Evolutionary conservation across 2,113 vertebrate genomes (phyloP).

Genomic region (Siniperca chuatsi): DNA sequence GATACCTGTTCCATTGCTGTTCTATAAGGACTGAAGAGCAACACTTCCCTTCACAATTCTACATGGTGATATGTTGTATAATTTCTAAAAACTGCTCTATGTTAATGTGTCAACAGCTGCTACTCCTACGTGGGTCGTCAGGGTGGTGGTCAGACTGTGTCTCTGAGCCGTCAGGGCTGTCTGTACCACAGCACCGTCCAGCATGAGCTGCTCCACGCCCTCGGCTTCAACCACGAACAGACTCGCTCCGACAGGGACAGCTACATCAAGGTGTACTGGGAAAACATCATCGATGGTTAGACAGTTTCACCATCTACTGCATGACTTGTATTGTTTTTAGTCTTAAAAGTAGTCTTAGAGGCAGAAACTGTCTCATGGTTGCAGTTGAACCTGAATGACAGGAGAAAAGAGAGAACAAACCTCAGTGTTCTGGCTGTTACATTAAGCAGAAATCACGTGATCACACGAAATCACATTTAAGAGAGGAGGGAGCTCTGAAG

Average conservation of each 20-base stretch:
- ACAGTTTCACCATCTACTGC: not conserved
- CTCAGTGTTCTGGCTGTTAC: not conserved
- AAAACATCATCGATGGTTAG: conserved; percentile 73
- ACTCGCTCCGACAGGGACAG: conserved; percentile 79
- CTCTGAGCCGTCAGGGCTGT: conserved; percentile 70
- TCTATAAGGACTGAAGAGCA: not conserved
- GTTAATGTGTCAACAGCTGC: conserved; percentile 63
- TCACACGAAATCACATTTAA: too few relatives aligned
- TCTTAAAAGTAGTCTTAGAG: not conserved
- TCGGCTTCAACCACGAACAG: conserved; percentile 85
- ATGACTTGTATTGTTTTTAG: not conserved
- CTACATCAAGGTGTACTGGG: conserved; percentile 68
- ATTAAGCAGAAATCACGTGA: not conserved
- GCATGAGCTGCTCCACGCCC: conserved; percentile 82
- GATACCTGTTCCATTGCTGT: not conserved
- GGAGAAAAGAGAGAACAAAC: too few relatives aligned
- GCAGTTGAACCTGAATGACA: not conserved
- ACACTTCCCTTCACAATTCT: not conserved
- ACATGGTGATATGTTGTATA: not conserved
- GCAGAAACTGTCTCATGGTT: not conserved
- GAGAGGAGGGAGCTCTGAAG: not conserved
- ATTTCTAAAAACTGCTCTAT: not conserved
- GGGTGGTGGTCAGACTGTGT: conserved; percentile 73
- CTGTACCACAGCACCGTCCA: conserved; percentile 71
- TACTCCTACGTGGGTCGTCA: conserved; percentile 75